Evolutionary conservation across 2,888 invertebrate species (phyloP), one percentile per base, ranked within the genome.

Genomic region (Metellina segmentata): DNA sequence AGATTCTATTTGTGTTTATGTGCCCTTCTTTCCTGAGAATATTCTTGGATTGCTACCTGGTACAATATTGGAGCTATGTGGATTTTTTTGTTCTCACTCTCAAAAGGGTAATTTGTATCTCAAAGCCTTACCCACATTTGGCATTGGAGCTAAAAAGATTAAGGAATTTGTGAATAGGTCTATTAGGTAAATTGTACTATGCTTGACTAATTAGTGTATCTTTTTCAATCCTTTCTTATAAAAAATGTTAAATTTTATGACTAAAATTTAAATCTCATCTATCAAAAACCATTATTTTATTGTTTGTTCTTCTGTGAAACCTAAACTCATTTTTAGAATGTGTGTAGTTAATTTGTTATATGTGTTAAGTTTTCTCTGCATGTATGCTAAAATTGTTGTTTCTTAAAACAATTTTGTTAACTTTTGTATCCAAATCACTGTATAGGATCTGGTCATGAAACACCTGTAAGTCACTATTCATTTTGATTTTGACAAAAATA

Each of bases 91-190:
- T 51, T 11, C 85, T 74, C 69, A 74, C 53, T 90, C 90, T 20
- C 78, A 90, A 69, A 90, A 72, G 6, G 81, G 90, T 2, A 72
- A 79, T 69, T 81, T 90, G 13, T 90, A 90, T 61, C 53, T 90
- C 11, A 85, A 69, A 34, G 72, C 90, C 48, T 72, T 81, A 20
- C 69, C 85, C 51, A 49, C 20, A 7, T 90, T 90, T 85, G 79
- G 70, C 0, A 74, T 90, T 13, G 48, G 69, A 75, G 49, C 69
- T 49, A 77, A 69, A 53, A 74, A 19, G 11, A 34, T 49, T 70
- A 69, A 11, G 4, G 51, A 16, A n/a, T 8, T 19, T 52, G n/a
- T 49, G 5, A 9, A 20, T 61, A 7, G 13, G 6, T 7, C 5
- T 52, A 9, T 13, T 9, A 53, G 48, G n/a, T 85, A 16, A 61